phyloP scores from a whole-genome alignment of 1,140 invertebrate genomes.

The Uloborus diversus region DNA sequence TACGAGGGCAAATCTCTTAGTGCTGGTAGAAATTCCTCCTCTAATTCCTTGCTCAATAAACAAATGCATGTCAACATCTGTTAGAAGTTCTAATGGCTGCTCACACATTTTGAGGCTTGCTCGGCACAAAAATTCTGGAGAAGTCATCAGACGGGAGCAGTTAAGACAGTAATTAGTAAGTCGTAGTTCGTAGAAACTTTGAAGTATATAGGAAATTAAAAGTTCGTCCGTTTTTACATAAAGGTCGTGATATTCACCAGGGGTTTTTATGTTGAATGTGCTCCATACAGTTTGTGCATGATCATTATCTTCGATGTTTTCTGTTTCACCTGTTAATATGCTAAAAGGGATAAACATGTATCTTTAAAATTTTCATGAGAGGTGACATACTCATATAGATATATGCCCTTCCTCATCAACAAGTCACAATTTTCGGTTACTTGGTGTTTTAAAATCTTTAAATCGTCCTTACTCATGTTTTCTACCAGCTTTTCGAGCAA shows the following conservation, averaged over 20 bases:
- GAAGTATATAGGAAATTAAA: conserved; percentile 59
- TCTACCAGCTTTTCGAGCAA: conserved; percentile 1
- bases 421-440: background rate
- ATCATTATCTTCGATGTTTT: background rate
- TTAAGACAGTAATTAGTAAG: conserved; percentile 1
- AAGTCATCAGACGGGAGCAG: background rate
- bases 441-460: background rate
- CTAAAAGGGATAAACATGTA: background rate
- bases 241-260: conserved; percentile 55
- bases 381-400: conserved; percentile 10
- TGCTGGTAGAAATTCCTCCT: background rate
- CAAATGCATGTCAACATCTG: conserved; percentile 21
- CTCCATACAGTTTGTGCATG: conserved; percentile 58
- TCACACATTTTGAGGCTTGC: background rate
- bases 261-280: conserved; percentile 56
- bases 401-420: background rate
- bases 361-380: conserved; percentile 4
- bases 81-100: conserved; percentile 5
- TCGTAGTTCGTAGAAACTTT: conserved; percentile 58
- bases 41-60: conserved; percentile 20
- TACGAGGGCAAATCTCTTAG: too few species aligned
- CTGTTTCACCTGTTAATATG: background rate
- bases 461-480: background rate
- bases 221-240: conserved; percentile 48
- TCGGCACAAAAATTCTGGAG: conserved; percentile 19